Evolutionary conservation across 2,888 invertebrate genomes (phyloP), one percentile per base, ranked within the genome.

Genomic region (Eupithecia dodoneata): DNA sequence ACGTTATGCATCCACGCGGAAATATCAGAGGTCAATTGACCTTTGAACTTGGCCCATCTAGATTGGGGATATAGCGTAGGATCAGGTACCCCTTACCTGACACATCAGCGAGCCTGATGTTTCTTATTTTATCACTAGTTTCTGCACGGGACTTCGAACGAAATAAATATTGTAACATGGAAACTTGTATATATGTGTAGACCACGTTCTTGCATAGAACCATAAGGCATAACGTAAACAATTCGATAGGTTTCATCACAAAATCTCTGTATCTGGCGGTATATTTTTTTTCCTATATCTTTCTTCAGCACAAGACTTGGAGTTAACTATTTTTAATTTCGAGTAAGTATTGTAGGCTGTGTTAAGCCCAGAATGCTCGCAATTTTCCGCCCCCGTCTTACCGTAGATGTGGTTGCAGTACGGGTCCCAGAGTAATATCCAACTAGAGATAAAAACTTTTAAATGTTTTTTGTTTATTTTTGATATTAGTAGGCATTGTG

Each of bases 11-110:
- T 72, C 86, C 85, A 77, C 84, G 75, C 74, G 84, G 77, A 89
- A 91, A 90, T 90, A 86, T 76, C 89, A 90, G 85, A 90, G 88
- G 86, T 90, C 88, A 42, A 70, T 71, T 59, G 13, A 49, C 15
- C 55, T 41, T 71, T 72, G 44, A 67, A 4, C 10, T 67, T 10
- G 18, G 59, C 18, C 10, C 59, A 18, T 30, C 59, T 30, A 59
- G 59, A 59, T 59, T 59, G 18, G 18, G 10, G 59, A 59, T 59
- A 30, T 10, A 18, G 59, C 18, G 59, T 59, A 4, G 59, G 10
- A 30, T 30, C 30, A 30, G 30, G 30, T 30, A 30, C 30, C 30
- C 30, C 30, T 30, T 30, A 30, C 30, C 30, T 30, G 30, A 0
- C 30, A 30, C 30, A 30, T 30, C 30, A 30, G 30, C n/a, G n/a